Evolutionary conservation across 2,888 invertebrate species (phyloP).

Genomic region (Hedya salicella): DNA sequence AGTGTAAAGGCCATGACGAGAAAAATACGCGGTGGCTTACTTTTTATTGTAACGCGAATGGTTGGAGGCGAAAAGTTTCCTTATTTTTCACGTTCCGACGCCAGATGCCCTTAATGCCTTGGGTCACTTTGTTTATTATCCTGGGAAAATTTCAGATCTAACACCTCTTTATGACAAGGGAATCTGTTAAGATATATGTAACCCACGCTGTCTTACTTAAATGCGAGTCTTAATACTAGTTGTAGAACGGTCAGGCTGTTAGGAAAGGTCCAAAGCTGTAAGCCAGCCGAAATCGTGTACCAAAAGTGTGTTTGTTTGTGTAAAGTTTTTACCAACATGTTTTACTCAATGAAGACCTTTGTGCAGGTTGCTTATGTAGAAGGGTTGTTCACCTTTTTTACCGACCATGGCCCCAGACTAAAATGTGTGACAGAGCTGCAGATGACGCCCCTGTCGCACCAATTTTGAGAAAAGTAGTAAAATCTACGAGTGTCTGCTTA

Average conservation of each 20-base stretch:
- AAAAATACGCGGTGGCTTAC: conserved; percentile 56
- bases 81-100: conserved; percentile 60
- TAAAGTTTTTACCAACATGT: too few relatives aligned
- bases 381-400: too few relatives aligned
- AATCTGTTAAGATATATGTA: conserved; percentile 38
- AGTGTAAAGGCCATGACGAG: conserved; percentile 55
- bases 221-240: background rate
- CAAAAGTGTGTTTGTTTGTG: too few relatives aligned
- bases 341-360: too few relatives aligned
- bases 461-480: too few relatives aligned
- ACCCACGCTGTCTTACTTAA: conserved; percentile 20
- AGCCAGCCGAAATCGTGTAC: too few relatives aligned
- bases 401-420: too few relatives aligned
- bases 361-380: too few relatives aligned
- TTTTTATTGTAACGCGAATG: conserved; percentile 66
- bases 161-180: conserved; percentile 40
- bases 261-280: background rate
- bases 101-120: conserved; percentile 62
- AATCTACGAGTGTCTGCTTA: too few relatives aligned
- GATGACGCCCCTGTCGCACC: too few relatives aligned
- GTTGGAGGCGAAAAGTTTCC: conserved; percentile 55
- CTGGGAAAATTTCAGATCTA: conserved; percentile 40
- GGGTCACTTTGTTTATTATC: conserved; percentile 59
- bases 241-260: background rate
- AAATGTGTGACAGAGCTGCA: too few relatives aligned